Evolutionary conservation across 2,888 invertebrate species (phyloP), one percentile per base, ranked within the genome.

Genomic region (Eubasilissa splendida): DNA sequence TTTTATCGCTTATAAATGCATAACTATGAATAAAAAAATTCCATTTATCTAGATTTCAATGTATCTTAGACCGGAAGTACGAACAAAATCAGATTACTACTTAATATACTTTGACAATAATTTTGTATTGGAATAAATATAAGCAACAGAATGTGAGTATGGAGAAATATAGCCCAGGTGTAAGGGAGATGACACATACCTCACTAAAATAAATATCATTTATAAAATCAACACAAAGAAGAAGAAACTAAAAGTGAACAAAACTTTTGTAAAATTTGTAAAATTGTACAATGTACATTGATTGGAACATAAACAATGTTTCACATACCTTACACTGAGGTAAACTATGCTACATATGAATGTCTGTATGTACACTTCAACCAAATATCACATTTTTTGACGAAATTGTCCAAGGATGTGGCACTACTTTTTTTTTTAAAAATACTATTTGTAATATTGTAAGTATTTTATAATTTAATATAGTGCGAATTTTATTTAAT

Each of bases 381-480:
- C 73, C 80, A 54, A 80, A 77, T 80, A 80, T 80, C 80, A 80
- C 80, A 80, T 73, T 77, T 77, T 80, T 80, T 77, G 77, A 74
- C 53, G 31, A 60, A 59, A 77, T 53, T 77, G 77, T 77, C 54
- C 59, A n/a, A 54, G 60, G 63, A 68, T 52, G n/a, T 68, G 68
- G 70, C 77, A 50, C 70, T 58, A 70, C 54, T 22, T 31, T 31
- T 42, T 42, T 22, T 22, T 22, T 22, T 22, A 22, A 22, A 42
- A 42, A 42, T 42, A 42, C 42, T 42, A 42, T n/a, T n/a, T 58
- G 12, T 58, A n/a, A 58, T n/a, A 58, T 12, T n/a, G 2, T n/a
- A 14, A 58, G 59, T 58, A 58, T 58, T 14, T 58, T 58, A 58
- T 58, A 58, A 58, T 58, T n/a, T 58, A 58, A 58, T n/a, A 58